Conservation (phyloP, 2,113 vertebrate species). For the Pogonocichla stellata region DNA sequence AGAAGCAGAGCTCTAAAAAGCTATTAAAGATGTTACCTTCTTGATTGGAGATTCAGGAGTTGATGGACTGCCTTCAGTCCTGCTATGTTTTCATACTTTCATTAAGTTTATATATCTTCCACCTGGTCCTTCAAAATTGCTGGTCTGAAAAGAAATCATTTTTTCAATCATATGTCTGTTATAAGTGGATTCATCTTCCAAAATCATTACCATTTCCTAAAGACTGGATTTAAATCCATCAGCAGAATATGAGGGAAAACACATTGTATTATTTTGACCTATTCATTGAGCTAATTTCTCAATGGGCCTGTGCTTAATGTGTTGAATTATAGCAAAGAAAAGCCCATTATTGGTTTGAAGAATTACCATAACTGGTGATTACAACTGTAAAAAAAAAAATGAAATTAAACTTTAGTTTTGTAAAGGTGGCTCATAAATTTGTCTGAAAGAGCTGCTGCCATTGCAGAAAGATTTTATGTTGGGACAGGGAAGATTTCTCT, state of each 20-base stretch:
- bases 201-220: conserved; percentile 66
- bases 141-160: conserved; percentile 54
- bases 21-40: conserved; percentile 51
- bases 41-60: conserved; percentile 60
- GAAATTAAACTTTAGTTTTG: conserved; percentile 21
- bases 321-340: conserved; percentile 46
- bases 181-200: conserved; percentile 70
- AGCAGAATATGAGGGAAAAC: conserved; percentile 16
- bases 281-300: conserved; percentile 47
- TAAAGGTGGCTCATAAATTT: neutral
- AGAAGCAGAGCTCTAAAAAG: conserved; percentile 33
- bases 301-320: conserved; percentile 54
- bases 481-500: neutral
- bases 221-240: conserved; percentile 67
- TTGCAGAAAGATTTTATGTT: neutral
- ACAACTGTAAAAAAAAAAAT: neutral
- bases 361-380: conserved; percentile 3
- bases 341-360: conserved; percentile 16
- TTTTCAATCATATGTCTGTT: conserved; percentile 45
- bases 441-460: neutral
- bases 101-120: conserved; percentile 71
- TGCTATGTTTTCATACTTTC: conserved; percentile 70
- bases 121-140: conserved; percentile 64
- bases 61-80: conserved; percentile 66
- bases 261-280: conserved; percentile 50